Evolutionary conservation across 2,888 invertebrate genomes (phyloP), one percentile per base, ranked within the genome.

Genomic region (Xanthorhoe designata): DNA sequence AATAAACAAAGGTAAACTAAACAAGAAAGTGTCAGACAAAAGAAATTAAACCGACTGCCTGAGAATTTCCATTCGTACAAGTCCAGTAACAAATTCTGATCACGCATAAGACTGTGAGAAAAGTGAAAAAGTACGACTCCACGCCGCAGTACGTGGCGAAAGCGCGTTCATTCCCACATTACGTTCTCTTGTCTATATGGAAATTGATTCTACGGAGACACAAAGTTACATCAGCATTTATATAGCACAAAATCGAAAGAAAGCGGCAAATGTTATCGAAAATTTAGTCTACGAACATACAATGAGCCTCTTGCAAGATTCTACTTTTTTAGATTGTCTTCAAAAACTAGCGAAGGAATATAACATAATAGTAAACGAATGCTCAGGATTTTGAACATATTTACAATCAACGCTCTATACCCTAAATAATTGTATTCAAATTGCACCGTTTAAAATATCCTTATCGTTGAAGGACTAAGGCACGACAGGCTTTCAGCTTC

Each of bases 31-130:
- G 52, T 50, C 19, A 56, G 61, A 69, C 71, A 71, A 73, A 63
- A 64, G 47, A 66, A 71, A 72, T 64, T 66, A 51, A 60, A 51
- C n/a, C 59, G 66, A 8, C 38, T 63, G 53, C 59, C 57, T 59
- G 65, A 56, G 63, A 67, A 65, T 66, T 66, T 62, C 60, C 66
- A 70, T 66, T 63, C 58, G 59, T 61, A 68, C 0, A 63, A 61
- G 62, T 63, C 57, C 67, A 68, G 68, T 70, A 68, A 70, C 62
- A 60, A 73, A 81, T 79, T 79, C 78, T 61, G 50, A 69, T 71
- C 79, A 78, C 73, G 78, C 72, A 64, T 74, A 57, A 58, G 70
- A 65, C 59, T 53, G 61, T 64, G 71, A 71, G 73, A 72, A 72
- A 78, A 75, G 64, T 66, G 62, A 69, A 69, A 77, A 75, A 70